Evolutionary conservation across 1,140 invertebrate species (phyloP), one percentile per base, ranked within the genome.

Genomic region (Probaryconus sp.): DNA sequence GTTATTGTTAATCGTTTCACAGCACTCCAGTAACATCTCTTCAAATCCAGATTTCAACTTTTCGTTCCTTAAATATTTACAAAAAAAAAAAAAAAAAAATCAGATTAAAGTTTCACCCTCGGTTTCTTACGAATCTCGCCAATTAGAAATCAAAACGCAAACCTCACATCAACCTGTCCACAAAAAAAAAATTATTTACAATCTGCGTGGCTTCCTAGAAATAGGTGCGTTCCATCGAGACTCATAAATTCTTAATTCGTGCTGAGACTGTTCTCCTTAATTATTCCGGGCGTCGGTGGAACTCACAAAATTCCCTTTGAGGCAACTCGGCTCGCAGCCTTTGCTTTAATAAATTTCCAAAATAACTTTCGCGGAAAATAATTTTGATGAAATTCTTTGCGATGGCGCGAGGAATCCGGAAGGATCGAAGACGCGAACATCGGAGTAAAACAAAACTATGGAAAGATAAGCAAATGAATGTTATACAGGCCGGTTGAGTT

Each of bases 261-360:
- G 13, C 51, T 64, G 31, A 17, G 38, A 13, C 14, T 14, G 28
- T 18, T 30, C 37, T 43, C 37, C 18, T 31, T 42, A 37, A 60
- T 64, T 53, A 45, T 53, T 42, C 11, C n/a, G n/a, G 3, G 48
- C 10, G 11, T 37, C 24, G 30, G 18, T 10, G 38, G 28, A 11
- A 33, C 21, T n/a, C 16, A 21, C 16, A 24, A 53, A 53, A 38
- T 60, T 60, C 56, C n/a, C 31, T 58, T 58, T 51, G 35, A 63
- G n/a, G n/a, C n/a, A n/a, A n/a, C n/a, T n/a, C n/a, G n/a, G 18
- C 26, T 40, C 16, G 11, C 2, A 16, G 7, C 14, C 17, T n/a
- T 17, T 18, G 4, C 10, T 9, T 5, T 24, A n/a, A 21, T 50
- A 50, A 50, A 50, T 50, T 40, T 6, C n/a, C 10, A 30, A 30